Evolutionary conservation across 2,888 invertebrate genomes (phyloP).

Genomic region (Automeris io): DNA sequence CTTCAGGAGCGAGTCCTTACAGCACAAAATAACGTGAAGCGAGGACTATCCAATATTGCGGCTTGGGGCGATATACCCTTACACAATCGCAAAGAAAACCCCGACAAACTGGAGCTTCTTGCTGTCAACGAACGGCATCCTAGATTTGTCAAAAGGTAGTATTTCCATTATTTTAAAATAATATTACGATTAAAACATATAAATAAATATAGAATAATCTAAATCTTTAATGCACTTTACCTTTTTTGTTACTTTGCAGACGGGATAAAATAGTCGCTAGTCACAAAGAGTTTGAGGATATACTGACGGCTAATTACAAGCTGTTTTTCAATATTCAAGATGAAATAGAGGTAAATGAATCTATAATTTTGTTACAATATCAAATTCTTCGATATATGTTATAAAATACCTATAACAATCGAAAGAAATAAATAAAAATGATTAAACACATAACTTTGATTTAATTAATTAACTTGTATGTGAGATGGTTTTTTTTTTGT

Average conservation of each 20-base stretch:
- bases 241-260: conserved; percentile 37
- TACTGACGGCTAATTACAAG: conserved; percentile 81
- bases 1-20: conserved; percentile 82
- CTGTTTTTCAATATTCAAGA: conserved; percentile 81
- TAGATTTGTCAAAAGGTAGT: conserved; percentile 69
- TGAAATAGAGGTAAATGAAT: conserved; percentile 49
- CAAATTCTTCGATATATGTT: not conserved
- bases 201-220: no score
- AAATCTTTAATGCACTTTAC: no score
- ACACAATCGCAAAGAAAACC: conserved; percentile 80
- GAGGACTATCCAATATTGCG: conserved; percentile 75
- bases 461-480: no score
- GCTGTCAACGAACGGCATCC: conserved; percentile 74
- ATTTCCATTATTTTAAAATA: not conserved
- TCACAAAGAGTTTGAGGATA: conserved; percentile 72
- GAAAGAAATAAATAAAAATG: no score
- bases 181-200: no score
- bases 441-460: no score
- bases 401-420: not conserved
- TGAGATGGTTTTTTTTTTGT: no score
- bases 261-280: conserved; percentile 62
- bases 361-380: not conserved
- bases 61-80: conserved; percentile 86
- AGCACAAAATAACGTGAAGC: conserved; percentile 81
- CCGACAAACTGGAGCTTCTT: conserved; percentile 67